Evolutionary conservation across 2,797 vertebrate species (phyloP), one percentile per base, ranked within the genome.

Genomic region (Phoebastria nigripes): DNA sequence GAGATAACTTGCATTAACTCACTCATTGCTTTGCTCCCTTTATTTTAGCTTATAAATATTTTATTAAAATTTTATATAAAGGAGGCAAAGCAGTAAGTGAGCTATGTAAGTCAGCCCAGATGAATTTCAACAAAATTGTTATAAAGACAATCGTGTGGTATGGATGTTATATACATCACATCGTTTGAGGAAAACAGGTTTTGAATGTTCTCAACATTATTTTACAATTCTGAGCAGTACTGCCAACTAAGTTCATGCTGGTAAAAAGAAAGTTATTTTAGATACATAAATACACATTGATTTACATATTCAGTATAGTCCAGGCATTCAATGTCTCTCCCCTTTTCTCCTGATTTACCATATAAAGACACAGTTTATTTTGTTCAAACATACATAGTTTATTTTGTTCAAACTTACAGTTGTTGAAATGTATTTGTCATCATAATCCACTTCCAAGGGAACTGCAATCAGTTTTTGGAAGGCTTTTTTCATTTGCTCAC

Each of bases 401-500:
- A 17, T 55, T 87, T 95, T 69, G 37, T 54, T 90, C 21, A 87
- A 94, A 98, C 99, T 99, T 96, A 99, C 99, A 87, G 97, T 99
- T 63, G 98, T 91, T 37, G 98, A 94, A 87, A 99, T 98, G 77
- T 99, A 99, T 97, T 99, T 99, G 93, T 99, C 99, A 42, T 99
- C 99, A 52, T 99, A 99, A 72, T 99, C 99, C 49, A 99, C 98
- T 81, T 98, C 98, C 77, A 99, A 97, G 11, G 99, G 99, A 69
- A 99, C 99, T 47, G 98, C 98, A 66, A 99, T 99, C 89, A 99
- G 97, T 96, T 99, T 99, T 96, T 99, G 99, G 92, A 99, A 99
- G 63, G 99, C 98, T 96, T 99, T 99, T 98, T 99, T 99, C 99
- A 99, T 99, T 97, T 98, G 98, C 71, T 99, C 99, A 71, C 97